These are phyloP conservation scores for Nothocercus nigrocapillus DNA, from an alignment of 2,113 vertebrate genomes.

Conservation along the genomic window DNA sequence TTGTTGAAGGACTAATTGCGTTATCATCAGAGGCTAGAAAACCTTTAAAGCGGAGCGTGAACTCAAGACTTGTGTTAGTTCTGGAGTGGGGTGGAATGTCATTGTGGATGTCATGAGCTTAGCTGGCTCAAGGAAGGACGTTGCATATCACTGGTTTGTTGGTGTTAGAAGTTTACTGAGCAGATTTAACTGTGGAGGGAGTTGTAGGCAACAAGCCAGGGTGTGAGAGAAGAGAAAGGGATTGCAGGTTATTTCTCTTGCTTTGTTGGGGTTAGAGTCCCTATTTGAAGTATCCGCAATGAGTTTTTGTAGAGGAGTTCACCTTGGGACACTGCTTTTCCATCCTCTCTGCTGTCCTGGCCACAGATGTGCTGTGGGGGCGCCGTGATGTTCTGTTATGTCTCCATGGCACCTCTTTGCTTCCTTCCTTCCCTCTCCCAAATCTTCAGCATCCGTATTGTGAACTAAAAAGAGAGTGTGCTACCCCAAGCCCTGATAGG, in stretches of 20 bases:
- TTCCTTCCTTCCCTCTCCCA: fast-evolving
- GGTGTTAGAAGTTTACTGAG: neutral
- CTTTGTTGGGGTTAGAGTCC: neutral
- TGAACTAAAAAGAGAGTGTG: neutral
- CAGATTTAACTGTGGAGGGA: neutral
- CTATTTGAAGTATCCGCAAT: neutral
- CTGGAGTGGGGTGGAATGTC: neutral
- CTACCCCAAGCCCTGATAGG: neutral
- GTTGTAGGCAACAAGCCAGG: neutral
- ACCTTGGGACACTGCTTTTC: neutral
- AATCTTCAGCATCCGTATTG: neutral
- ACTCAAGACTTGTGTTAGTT: neutral
- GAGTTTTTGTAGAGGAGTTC: neutral
- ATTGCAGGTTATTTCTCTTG: neutral
- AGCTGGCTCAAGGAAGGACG: neutral
- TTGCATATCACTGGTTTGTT: neutral
- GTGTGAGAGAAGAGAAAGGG: neutral
- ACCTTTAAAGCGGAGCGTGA: neutral
- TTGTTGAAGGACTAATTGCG: neutral
- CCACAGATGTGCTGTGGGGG: neutral
- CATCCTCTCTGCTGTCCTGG: neutral
- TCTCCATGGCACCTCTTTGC: neutral
- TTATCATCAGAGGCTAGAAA: neutral
- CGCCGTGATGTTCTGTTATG: neutral
- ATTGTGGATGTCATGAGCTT: neutral